Evolutionary conservation across 2,888 invertebrate species (phyloP), one percentile per base, ranked within the genome.

Genomic region (Agrilus cyanescens): DNA sequence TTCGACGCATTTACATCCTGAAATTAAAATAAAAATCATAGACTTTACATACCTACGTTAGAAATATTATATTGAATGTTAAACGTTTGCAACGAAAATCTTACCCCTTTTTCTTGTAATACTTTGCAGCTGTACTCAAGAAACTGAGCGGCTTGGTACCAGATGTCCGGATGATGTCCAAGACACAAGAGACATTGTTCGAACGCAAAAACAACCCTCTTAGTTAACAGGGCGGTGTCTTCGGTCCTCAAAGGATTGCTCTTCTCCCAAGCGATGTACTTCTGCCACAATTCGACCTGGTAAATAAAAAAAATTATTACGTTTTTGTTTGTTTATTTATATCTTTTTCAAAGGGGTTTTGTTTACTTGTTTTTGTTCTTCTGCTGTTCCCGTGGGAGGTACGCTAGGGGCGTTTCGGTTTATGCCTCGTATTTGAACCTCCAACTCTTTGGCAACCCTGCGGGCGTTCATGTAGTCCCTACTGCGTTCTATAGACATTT

Each of bases 131-230:
- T 93, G 60, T 91, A 84, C 65, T 98, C 96, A 37, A 98, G 74
- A 69, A 93, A 98, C 61, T 93, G 86, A 0, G 97, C 95, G 0
- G 97, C 96, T 68, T 98, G 97, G 65, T 94, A 91, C 98, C 98
- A 99, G 45, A 98, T 89, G 51, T 98, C 97, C 0, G 97, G 94
- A 65, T 97, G 95, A 69, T 96, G 96, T 0, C 95, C 94, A 30
- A 98, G 71, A 59, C 97, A 97, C 35, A 99, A 70, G 37, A 99
- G 69, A 55, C 96, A 93, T 66, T 99, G 97, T 61, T 98, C 98
- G 50, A 97, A 93, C 0, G 97, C 96, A 72, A 97, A 98, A 82
- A 96, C 94, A 1, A 98, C 97, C 50, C 97, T 72, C 40, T 90
- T 80, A 0, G 95, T 94, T 8, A 96, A 85, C 8, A 93, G 68